phyloP scores from a whole-genome alignment of 2,113 vertebrate genomes.

The Campylomormyrus numenius region DNA sequence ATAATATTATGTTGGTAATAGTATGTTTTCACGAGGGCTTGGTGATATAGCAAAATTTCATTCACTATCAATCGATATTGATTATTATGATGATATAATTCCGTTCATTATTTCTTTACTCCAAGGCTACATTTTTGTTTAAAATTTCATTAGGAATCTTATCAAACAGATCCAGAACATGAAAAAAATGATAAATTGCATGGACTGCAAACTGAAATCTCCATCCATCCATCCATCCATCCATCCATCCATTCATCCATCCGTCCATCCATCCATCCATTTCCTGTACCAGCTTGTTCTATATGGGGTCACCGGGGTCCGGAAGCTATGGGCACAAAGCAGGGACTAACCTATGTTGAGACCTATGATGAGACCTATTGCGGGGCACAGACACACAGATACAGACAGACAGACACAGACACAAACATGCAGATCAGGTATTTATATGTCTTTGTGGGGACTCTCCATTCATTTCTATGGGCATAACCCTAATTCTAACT shows the following conservation, averaged over 20 bases:
- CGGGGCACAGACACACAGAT: background rate
- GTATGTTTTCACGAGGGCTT: background rate
- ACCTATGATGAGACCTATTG: no score
- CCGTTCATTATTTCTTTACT: background rate
- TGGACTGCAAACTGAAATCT: no score
- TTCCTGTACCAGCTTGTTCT: no score
- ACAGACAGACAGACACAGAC: background rate
- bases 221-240: no score
- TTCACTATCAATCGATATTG: background rate
- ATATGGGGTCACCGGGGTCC: no score
- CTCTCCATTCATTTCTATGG: background rate
- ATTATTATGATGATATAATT: background rate
- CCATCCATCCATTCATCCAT: no score
- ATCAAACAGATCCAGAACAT: background rate
- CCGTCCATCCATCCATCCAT: no score
- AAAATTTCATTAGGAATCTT: background rate
- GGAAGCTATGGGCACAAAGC: no score
- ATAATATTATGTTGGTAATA: background rate
- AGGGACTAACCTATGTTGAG: no score
- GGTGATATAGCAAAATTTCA: background rate
- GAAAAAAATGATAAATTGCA: background rate
- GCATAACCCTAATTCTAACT: background rate
- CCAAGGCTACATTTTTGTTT: background rate
- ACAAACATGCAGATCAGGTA: background rate
- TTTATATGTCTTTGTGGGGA: no score